Conservation (phyloP, 53 echinoderm and acorn worm species). For the Hippasteria phrygiana region DNA sequence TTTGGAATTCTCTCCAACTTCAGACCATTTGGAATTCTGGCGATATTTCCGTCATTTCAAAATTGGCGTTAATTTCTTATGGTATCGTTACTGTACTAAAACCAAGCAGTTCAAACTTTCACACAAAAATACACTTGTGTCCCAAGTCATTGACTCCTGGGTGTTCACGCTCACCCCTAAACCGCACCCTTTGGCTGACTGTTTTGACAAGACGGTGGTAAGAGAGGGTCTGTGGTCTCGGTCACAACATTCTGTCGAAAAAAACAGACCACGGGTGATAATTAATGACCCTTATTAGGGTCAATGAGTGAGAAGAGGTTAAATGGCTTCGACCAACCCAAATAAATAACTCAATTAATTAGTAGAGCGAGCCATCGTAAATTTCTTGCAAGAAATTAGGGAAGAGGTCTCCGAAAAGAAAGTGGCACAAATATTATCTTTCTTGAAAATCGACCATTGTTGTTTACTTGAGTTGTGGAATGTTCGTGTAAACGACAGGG, state of each 20-base stretch:
- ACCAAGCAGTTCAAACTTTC: too few species aligned
- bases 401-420: background rate
- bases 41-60: too few species aligned
- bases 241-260: background rate
- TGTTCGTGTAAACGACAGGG: conserved; percentile 52
- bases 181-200: conserved; percentile 21
- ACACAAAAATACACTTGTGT: too few species aligned
- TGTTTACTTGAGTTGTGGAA: conserved; percentile 41
- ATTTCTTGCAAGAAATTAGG: background rate
- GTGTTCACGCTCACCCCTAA: background rate
- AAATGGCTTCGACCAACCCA: conserved; percentile 22
- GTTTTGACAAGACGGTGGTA: conserved; percentile 20
- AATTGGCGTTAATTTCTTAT: too few species aligned
- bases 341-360: conserved; percentile 58
- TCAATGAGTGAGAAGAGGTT: conserved; percentile 29
- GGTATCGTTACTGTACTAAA: too few species aligned
- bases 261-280: background rate
- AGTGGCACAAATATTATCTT: background rate
- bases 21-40: too few species aligned
- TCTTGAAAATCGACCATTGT: background rate
- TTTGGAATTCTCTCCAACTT: too few species aligned
- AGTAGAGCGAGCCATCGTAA: background rate
- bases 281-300: conserved; percentile 17
- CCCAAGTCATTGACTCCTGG: conserved; percentile 40
- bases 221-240: background rate